phyloP scores from a whole-genome alignment of 2,113 vertebrate species.

The Eulacestoma nigropectus region DNA sequence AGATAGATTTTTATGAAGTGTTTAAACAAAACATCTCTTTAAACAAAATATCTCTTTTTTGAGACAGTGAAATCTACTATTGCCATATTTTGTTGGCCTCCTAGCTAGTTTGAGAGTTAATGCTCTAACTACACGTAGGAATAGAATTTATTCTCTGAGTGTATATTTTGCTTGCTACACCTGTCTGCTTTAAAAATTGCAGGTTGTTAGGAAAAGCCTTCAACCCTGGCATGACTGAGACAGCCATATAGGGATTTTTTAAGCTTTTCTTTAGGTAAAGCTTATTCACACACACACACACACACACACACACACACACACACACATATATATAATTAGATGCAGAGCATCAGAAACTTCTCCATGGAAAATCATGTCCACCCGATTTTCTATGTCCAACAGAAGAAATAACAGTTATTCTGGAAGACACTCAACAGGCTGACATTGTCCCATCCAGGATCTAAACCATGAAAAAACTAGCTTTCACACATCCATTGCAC shows the following conservation, averaged over 20 bases:
- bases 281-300: not conserved
- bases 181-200: not conserved
- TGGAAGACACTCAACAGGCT: not conserved
- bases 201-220: not conserved
- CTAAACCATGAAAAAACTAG: not conserved
- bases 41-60: not conserved
- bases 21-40: not conserved
- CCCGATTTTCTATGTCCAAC: not conserved
- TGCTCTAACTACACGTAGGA: not conserved
- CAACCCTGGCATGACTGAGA: not conserved
- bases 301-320: not conserved
- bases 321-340: not conserved
- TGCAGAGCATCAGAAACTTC: not conserved
- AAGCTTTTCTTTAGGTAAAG: not conserved
- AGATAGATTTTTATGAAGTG: not conserved
- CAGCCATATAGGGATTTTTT: rapidly evolving
- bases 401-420: not conserved
- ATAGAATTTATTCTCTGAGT: not conserved
- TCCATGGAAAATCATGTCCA: not conserved
- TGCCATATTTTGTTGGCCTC: not conserved
- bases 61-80: not conserved
- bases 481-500: not conserved
- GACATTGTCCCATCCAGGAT: not conserved
- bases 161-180: not conserved
- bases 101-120: not conserved